Evolutionary conservation across 2,113 vertebrate species (phyloP).

Genomic region (Melanotaenia duboulayi): DNA sequence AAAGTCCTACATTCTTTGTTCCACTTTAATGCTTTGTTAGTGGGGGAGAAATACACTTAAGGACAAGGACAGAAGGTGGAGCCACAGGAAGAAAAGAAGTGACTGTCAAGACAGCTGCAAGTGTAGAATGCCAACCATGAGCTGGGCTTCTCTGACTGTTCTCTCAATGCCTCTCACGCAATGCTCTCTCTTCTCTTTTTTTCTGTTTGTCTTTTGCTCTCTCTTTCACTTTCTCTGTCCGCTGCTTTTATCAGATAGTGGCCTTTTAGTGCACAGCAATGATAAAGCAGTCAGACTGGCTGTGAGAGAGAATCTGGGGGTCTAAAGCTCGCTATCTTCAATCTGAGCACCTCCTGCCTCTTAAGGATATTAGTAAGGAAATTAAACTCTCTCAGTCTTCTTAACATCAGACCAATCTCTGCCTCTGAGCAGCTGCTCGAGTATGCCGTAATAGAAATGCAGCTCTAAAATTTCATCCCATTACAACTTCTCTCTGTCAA

Average conservation of each 20-base stretch:
- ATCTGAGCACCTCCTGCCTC: slow-evolving; percentile 76
- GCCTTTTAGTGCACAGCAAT: slow-evolving; percentile 72
- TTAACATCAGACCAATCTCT: slow-evolving; percentile 64
- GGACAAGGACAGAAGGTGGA: slow-evolving; percentile 25
- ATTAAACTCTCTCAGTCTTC: slow-evolving; percentile 74
- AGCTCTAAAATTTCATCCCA: slow-evolving; percentile 45
- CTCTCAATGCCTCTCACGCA: slow-evolving; percentile 16
- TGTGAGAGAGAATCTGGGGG: slow-evolving; percentile 56
- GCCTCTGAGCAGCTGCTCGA: slow-evolving; percentile 51
- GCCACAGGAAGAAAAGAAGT: slow-evolving; percentile 25
- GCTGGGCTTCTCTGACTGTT: slow-evolving; percentile 18
- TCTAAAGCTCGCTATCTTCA: slow-evolving; percentile 71
- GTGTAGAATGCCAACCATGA: slow-evolving; percentile 60
- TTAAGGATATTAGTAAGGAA: slow-evolving; percentile 80
- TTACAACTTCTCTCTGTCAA: slow-evolving; percentile 37
- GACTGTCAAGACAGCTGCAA: slow-evolving; percentile 39
- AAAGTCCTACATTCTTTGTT: slow-evolving; percentile 17
- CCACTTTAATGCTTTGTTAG: slow-evolving; percentile 29
- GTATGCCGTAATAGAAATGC: slow-evolving; percentile 39
- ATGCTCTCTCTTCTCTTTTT: slow-evolving; percentile 28
- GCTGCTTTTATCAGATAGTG: slow-evolving; percentile 69
- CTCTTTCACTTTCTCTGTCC: slow-evolving; percentile 18
- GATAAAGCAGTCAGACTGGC: slow-evolving; percentile 71
- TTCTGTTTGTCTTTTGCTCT: slow-evolving; percentile 31
- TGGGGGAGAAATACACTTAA: slow-evolving; percentile 1